Conservation (phyloP, 2,888 invertebrate genomes). For the Lasioglossum leucozonium region DNA sequence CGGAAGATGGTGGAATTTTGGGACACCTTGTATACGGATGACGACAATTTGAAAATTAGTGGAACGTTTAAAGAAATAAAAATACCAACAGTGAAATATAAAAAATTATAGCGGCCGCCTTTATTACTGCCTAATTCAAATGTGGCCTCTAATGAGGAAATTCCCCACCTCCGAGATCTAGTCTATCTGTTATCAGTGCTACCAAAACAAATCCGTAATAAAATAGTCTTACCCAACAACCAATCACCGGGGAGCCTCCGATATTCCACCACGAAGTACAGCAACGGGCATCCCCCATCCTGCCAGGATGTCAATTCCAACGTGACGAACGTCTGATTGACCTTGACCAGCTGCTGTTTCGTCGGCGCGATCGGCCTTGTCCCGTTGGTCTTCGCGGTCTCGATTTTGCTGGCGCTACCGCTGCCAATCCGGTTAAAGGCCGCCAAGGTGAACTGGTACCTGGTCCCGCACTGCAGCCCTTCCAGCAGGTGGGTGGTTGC, state of each 20-base stretch:
- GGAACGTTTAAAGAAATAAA: too few relatives aligned
- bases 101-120: too few relatives aligned
- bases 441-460: conserved; percentile 83
- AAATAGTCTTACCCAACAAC: conserved; percentile 77
- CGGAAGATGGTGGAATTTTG: too few relatives aligned
- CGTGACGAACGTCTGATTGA: conserved; percentile 83
- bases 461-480: conserved; percentile 83
- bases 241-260: conserved; percentile 80
- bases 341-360: conserved; percentile 81
- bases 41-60: too few relatives aligned
- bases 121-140: too few relatives aligned
- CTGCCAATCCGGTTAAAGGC: conserved; percentile 84
- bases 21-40: too few relatives aligned
- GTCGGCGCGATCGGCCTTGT: conserved; percentile 81
- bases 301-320: conserved; percentile 84
- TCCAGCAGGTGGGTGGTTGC: conserved; percentile 82
- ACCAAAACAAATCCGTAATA: background rate
- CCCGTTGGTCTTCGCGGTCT: conserved; percentile 83
- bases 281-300: conserved; percentile 84
- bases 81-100: too few relatives aligned
- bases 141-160: too few relatives aligned
- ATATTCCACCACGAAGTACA: conserved; percentile 84
- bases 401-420: conserved; percentile 83
- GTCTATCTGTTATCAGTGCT: background rate
- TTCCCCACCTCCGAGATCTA: too few relatives aligned